Percentiles rank a stretch among this genome's conserved stretches.
These are phyloP conservation scores for Polyergus mexicanus DNA, from an alignment of 1,140 invertebrate species.

Conservation along the genomic window DNA sequence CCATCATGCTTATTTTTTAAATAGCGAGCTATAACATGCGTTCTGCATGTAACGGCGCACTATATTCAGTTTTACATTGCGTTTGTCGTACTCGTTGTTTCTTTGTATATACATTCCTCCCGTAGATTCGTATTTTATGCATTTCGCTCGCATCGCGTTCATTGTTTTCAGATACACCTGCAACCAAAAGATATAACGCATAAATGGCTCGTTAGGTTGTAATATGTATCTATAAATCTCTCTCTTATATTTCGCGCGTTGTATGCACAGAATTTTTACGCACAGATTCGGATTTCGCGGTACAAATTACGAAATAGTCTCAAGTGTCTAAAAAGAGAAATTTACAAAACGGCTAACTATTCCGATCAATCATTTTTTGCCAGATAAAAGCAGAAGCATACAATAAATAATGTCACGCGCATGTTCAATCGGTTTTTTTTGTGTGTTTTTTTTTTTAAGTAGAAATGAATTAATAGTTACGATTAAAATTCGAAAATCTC, in stretches of 20 bases:
- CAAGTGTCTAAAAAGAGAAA: not conserved
- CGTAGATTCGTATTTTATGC: constrained; percentile 42
- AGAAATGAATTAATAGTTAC: not conserved
- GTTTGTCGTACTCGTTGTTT: constrained; percentile 27
- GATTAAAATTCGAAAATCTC: not conserved
- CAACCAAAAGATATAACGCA: constrained; percentile 30
- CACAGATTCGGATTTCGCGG: not conserved
- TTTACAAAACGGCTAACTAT: not conserved
- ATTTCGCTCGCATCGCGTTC: constrained; percentile 53
- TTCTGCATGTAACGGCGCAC: constrained; percentile 22
- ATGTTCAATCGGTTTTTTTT: not conserved
- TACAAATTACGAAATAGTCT: not conserved
- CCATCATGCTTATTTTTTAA: constrained; percentile 53
- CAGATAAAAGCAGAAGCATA: not conserved
- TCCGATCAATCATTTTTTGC: not conserved
- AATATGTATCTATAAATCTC: constrained; percentile 17
- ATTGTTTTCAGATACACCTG: constrained; percentile 62
- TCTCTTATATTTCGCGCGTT: not conserved
- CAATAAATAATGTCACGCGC: not conserved
- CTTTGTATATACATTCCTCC: constrained; percentile 30
- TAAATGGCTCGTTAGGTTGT: constrained; percentile 48
- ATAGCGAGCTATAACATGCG: constrained; percentile 14
- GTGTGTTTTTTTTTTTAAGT: not conserved
- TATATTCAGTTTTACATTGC: constrained; percentile 50
- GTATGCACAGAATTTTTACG: not conserved